These are phyloP conservation scores for Bombus terrestris DNA, from an alignment of 1,140 invertebrate species.

Conservation along the genomic window DNA sequence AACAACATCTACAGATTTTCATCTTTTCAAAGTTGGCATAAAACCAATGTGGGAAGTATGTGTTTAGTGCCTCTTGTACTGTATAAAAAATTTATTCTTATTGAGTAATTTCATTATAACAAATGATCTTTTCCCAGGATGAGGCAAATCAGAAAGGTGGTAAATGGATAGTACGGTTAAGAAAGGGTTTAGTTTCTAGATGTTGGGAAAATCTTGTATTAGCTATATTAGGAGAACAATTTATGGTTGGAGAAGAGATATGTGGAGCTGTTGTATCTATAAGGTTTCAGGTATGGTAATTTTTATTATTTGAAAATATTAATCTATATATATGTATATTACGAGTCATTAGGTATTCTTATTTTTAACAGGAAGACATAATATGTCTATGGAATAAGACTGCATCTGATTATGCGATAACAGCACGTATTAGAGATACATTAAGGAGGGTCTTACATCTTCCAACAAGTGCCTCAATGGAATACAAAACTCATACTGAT, in stretches of 20 bases:
- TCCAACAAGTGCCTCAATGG: constrained; percentile 95
- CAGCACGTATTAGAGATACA: constrained; percentile 96
- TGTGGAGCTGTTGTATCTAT: constrained; percentile 98
- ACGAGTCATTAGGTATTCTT: neutral
- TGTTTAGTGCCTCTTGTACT: constrained; percentile 4
- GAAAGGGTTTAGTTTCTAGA: constrained; percentile 96
- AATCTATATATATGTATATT: neutral
- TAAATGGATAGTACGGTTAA: constrained; percentile 97
- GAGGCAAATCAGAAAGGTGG: constrained; percentile 96
- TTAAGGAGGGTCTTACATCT: constrained; percentile 96
- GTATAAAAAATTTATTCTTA: neutral
- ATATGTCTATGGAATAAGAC: constrained; percentile 99
- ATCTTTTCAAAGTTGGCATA: constrained; percentile 99
- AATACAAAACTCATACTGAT: constrained; percentile 97
- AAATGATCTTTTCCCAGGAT: constrained; percentile 85
- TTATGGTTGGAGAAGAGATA: constrained; percentile 99
- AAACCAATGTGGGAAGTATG: constrained; percentile 98
- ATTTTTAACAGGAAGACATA: constrained; percentile 92
- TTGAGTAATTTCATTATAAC: neutral
- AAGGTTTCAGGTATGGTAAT: constrained; percentile 89
- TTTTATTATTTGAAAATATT: constrained; percentile 18
- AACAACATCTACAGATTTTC: constrained; percentile 95
- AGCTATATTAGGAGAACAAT: constrained; percentile 99
- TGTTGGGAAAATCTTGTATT: constrained; percentile 99
- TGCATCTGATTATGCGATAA: constrained; percentile 93